phyloP scores from a whole-genome alignment of 2,888 invertebrate species.

The Pseudococcus longispinus region DNA sequence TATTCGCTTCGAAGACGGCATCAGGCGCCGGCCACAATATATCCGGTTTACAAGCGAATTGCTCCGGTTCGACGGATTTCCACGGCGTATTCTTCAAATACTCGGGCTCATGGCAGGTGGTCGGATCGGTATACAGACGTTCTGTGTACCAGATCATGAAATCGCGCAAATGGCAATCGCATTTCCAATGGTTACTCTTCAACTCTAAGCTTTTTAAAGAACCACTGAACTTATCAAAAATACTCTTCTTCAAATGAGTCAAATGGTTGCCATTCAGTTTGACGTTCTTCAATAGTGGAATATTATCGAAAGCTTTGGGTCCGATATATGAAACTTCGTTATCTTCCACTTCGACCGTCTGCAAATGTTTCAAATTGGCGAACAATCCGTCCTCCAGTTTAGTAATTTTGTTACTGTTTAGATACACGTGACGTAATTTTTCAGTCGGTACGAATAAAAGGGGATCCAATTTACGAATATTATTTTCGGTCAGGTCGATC shows the following conservation, averaged over 20 bases:
- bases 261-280: conserved; percentile 75
- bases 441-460: conserved; percentile 76
- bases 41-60: conserved; percentile 83
- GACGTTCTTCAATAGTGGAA: conserved; percentile 73
- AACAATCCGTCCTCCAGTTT: conserved; percentile 79
- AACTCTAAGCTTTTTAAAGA: conserved; percentile 77
- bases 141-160: conserved; percentile 75
- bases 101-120: conserved; percentile 75
- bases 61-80: conserved; percentile 67
- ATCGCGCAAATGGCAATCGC: conserved; percentile 82
- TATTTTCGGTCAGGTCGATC: conserved; percentile 80
- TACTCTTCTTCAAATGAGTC: conserved; percentile 64
- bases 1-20: conserved; percentile 69
- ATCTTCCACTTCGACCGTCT: conserved; percentile 78
- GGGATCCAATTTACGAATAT: conserved; percentile 61
- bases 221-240: conserved; percentile 70
- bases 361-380: conserved; percentile 74
- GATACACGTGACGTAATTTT: conserved; percentile 74
- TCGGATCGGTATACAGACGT: conserved; percentile 78
- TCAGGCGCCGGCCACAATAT: conserved; percentile 71
- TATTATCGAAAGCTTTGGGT: conserved; percentile 74
- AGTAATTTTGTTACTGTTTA: conserved; percentile 79
- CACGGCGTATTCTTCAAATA: conserved; percentile 74
- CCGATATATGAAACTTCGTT: conserved; percentile 76
- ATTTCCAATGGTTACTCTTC: conserved; percentile 85